Base-by-base conservation (phyloP, 2,888 invertebrate species). In the Ochropleura plecta region DNA sequence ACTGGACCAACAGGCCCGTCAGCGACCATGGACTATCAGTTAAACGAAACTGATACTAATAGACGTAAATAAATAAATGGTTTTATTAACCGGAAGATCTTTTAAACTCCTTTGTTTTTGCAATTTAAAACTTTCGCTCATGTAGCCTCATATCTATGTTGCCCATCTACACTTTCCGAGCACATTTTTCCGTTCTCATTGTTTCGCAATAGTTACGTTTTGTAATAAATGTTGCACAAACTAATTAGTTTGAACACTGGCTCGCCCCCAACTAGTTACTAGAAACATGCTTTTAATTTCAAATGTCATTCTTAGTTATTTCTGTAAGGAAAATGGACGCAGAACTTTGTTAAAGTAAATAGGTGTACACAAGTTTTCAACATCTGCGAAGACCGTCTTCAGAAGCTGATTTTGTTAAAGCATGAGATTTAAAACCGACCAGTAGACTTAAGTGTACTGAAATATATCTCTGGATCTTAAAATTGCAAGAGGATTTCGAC, bases 171-270 rank as follows among this genome's bases (percentile, higher is more conserved):
- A 46, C 14, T 40, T 16, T 42, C 42, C 14, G 8, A 53, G 49
- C 46, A 16, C 66, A 84, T 63, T 85, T 83, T 79, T 70, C 18
- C 7, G 42, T 48, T 63, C 30, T 63, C 65, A 49, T 76, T 71
- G 81, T 76, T 81, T 65, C 53, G 42, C 62, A 66, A 66, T 65
- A 51, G 49, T 72, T 65, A n/a, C 18, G 53, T 65, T 79, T 60
- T 71, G 49, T 59, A 79, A 64, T 79, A 72, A 72, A 76, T 70
- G 68, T 64, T 51, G 64, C 18, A 72, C 71, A 67, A 65, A 83
- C 59, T 74, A 81, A 78, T 84, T 66, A 55, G 57, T 74, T 70
- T 48, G 60, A 51, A 62, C 51, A 44, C 81, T 49, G 59, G 40
- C 59, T 65, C 16, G 30, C 20, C 44, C 16, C 42, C 46, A 74